These are phyloP conservation scores for Oriolus oriolus DNA, from an alignment of 2,113 vertebrate species.

Conservation along the genomic window DNA sequence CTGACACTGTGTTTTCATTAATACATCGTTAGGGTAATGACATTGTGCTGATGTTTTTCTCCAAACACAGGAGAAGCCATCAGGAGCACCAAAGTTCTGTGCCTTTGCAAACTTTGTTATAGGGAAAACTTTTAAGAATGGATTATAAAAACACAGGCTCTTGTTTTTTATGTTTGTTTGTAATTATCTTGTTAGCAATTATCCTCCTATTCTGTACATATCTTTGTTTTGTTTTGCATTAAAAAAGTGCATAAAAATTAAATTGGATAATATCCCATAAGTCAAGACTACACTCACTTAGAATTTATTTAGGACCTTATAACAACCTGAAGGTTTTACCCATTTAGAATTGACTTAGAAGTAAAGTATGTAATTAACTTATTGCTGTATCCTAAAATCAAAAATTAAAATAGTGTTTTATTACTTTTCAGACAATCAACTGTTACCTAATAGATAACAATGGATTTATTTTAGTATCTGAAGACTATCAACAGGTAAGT, in stretches of 20 bases:
- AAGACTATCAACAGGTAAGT: slow-evolving; percentile 88
- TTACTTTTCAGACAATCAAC: slow-evolving; percentile 84
- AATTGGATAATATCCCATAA: neutral
- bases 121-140: neutral
- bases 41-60: slow-evolving; percentile 54
- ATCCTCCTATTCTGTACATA: neutral
- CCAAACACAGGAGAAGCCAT: neutral
- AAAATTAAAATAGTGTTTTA: neutral
- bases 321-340: neutral
- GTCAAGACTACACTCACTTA: neutral
- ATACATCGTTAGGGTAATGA: slow-evolving; percentile 71
- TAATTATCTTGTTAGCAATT: neutral
- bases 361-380: neutral
- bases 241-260: neutral
- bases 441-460: slow-evolving; percentile 99
- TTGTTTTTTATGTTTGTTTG: neutral
- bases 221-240: neutral
- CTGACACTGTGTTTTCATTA: slow-evolving; percentile 77
- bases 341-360: neutral
- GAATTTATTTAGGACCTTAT: neutral
- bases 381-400: neutral
- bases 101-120: neutral
- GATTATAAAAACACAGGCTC: neutral
- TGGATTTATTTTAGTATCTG: slow-evolving; percentile 93
- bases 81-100: neutral